Evolutionary conservation across 2,797 vertebrate species (phyloP).

Genomic region (Gallinago stenura): DNA sequence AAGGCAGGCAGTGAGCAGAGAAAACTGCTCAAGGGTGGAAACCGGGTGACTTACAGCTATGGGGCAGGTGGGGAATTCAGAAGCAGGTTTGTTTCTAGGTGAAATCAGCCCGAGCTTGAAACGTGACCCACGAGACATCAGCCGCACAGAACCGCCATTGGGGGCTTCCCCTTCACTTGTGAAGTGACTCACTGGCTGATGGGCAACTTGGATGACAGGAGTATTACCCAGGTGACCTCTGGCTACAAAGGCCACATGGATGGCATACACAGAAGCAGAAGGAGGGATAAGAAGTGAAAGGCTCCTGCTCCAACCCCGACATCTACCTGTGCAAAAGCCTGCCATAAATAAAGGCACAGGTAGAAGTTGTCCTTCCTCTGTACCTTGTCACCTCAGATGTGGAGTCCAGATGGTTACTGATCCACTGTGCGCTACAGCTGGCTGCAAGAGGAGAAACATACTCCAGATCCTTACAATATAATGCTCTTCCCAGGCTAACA

Average conservation of each 20-base stretch:
- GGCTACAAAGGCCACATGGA: not conserved
- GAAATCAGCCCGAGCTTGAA: not conserved
- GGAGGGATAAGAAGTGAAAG: not conserved
- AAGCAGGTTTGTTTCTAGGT: not conserved
- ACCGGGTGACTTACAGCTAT: fast-evolving
- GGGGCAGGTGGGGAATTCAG: not conserved
- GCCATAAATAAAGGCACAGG: not conserved
- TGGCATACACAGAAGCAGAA: not conserved
- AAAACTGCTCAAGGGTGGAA: not conserved
- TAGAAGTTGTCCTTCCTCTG: not conserved
- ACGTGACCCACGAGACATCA: fast-evolving
- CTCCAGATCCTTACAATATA: not conserved
- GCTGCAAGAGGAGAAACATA: not conserved
- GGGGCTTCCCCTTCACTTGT: not conserved
- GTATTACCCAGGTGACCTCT: fast-evolving
- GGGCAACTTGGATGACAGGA: not conserved
- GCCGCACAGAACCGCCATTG: not conserved
- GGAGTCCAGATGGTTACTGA: not conserved
- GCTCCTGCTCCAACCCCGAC: not conserved
- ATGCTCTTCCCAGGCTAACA: not conserved
- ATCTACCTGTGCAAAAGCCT: not conserved
- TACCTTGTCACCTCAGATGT: not conserved
- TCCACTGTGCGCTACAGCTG: not conserved
- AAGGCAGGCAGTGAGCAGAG: not conserved
- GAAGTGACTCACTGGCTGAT: not conserved